Evolutionary conservation across 2,797 vertebrate genomes (phyloP), one percentile per base, ranked within the genome.

Genomic region (Phaenicophaeus curvirostris): DNA sequence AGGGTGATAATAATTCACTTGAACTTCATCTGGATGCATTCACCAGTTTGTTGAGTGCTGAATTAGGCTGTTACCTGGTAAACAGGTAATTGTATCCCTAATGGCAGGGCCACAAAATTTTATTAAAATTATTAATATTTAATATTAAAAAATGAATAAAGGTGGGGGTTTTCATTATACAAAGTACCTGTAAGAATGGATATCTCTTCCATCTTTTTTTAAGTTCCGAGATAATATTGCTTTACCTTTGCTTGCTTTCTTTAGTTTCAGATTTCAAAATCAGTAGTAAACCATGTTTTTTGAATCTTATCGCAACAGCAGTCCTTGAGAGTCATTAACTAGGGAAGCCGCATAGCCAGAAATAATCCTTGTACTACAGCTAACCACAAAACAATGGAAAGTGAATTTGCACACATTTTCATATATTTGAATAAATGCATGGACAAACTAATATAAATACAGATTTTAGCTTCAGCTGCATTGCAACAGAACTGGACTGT

Each of bases 81-180:
- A 97, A 97, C 93, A 96, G 93, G 65, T 90, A 93, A 95, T 97
- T 96, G 96, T 84, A 85, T 85, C 41, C 82, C 77, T 97, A 96
- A 94, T 77, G 90, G 59, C 28, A 3, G 67, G 94, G 91, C 71
- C 87, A 93, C 72, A 82, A 73, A 92, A n/a, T n/a, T n/a, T n/a
- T n/a, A n/a, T n/a, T n/a, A n/a, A n/a, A n/a, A n/a, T n/a, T n/a
- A n/a, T n/a, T n/a, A n/a, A n/a, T n/a, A n/a, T n/a, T n/a, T n/a
- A n/a, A 94, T 74, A 20, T 14, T 59, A 54, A 80, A 78, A 74
- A 80, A 93, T 23, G 3, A 85, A 6, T 25, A 84, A 78, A 86
- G 62, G 17, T 39, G 14, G 44, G 48, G 71, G 67, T 44, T 81
- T 88, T 89, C 54, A 7, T 62, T 37, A 31, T 42, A 39, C 39